phyloP scores from a whole-genome alignment of 1,140 invertebrate species.

The Trichonephila inaurata region DNA sequence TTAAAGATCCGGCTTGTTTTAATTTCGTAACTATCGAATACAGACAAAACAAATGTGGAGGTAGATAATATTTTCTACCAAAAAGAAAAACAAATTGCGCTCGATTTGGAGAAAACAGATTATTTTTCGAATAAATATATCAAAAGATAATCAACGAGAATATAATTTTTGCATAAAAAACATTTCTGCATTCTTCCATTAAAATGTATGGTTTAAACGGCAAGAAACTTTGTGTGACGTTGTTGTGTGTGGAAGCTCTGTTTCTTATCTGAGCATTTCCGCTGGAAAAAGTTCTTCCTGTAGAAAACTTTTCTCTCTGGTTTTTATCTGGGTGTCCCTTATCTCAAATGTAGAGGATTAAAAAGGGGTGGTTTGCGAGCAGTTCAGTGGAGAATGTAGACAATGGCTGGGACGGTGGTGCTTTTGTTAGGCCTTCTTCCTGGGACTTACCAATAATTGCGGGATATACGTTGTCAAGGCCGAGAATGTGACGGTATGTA shows the following conservation, averaged over 20 bases:
- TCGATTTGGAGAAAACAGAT: not conserved
- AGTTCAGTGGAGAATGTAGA: constrained; percentile 21
- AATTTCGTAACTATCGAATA: no score
- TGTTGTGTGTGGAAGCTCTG: not conserved
- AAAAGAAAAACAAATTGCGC: no score
- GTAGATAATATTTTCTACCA: no score
- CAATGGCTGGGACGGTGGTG: constrained; percentile 20
- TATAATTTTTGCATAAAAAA: not conserved
- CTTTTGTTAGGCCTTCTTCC: not conserved
- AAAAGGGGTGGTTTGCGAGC: constrained; percentile 31
- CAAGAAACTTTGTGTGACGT: not conserved
- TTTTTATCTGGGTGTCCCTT: constrained; percentile 40
- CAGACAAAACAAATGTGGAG: no score
- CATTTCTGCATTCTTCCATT: no score
- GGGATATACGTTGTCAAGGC: no score
- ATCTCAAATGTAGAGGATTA: constrained; percentile 15
- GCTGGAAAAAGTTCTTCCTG: constrained; percentile 47
- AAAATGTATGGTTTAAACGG: no score
- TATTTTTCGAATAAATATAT: no score
- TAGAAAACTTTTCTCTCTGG: constrained; percentile 31
- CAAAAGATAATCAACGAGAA: not conserved
- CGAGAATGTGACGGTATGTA: not conserved
- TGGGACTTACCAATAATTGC: not conserved
- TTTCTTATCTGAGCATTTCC: constrained; percentile 30
- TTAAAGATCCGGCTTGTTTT: no score